phyloP scores from a whole-genome alignment of 2,888 invertebrate species.

The Oscheius sp. region DNA sequence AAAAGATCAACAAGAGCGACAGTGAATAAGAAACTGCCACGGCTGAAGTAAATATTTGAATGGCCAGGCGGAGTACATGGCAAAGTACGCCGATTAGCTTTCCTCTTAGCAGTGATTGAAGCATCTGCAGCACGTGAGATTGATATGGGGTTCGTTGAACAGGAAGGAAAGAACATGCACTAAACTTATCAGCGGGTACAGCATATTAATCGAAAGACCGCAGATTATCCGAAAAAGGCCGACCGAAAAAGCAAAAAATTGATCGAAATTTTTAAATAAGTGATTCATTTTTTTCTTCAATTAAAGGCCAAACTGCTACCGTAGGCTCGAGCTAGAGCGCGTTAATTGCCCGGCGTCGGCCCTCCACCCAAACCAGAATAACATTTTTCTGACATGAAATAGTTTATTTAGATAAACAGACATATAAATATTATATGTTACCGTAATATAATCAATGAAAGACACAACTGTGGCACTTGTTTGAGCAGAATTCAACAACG shows the following conservation, averaged over 20 bases:
- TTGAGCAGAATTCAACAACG: constrained; percentile 28
- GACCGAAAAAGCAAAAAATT: no score
- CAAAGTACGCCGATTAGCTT: no score
- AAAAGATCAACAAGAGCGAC: neutral
- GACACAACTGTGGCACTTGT: constrained; percentile 28
- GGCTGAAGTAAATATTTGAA: neutral
- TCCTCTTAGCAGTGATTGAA: constrained; percentile 8
- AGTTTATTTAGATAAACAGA: neutral
- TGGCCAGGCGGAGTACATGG: neutral
- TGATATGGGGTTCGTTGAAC: constrained; percentile 15
- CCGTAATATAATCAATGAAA: constrained; percentile 26
- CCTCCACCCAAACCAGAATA: no score
- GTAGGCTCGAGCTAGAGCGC: no score
- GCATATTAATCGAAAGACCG: no score
- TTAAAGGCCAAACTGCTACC: no score
- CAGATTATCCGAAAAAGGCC: no score
- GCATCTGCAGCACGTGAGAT: constrained; percentile 13
- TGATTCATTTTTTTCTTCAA: no score
- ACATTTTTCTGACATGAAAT: no score
- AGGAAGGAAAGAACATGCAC: neutral
- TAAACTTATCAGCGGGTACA: neutral
- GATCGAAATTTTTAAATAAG: no score
- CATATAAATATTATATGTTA: constrained; percentile 25
- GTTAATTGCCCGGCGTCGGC: no score
- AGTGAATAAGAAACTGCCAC: neutral